phyloP scores from a whole-genome alignment of 1,140 invertebrate genomes.

The Aethina tumida region DNA sequence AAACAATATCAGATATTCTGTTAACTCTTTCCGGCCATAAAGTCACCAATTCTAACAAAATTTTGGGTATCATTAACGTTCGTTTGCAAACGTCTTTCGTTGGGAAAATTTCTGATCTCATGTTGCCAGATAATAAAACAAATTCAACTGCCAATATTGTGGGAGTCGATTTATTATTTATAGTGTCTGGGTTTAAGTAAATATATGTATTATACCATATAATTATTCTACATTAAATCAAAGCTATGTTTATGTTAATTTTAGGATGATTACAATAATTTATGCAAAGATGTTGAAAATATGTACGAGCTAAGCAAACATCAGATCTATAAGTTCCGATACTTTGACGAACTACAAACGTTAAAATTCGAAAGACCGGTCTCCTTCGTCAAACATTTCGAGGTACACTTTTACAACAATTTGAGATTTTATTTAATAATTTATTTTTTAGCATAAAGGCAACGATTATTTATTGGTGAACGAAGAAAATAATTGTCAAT shows the following conservation, averaged over 20 bases:
- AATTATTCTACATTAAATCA: not conserved
- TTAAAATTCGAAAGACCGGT: conserved; percentile 30
- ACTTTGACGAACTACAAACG: conserved; percentile 35
- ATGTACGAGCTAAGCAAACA: conserved; percentile 24
- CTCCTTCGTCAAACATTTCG: conserved; percentile 31
- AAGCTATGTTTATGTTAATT: conserved; percentile 10
- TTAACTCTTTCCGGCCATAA: no score
- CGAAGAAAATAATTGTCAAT: conserved; percentile 28
- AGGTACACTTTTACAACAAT: conserved; percentile 14
- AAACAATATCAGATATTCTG: no score
- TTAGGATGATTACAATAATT: conserved; percentile 26
- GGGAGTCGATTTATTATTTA: no score
- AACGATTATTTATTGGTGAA: conserved; percentile 35
- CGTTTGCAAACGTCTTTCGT: no score
- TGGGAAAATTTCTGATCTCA: no score
- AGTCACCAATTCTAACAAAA: no score
- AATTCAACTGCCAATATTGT: no score
- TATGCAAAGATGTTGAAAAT: conserved; percentile 29
- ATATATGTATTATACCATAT: not conserved
- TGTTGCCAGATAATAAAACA: no score
- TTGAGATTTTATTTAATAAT: no score
- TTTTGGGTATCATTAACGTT: no score
- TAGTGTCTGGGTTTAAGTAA: no score
- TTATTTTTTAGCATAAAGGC: conserved; percentile 15
- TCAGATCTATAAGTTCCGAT: conserved; percentile 38